phyloP scores from a whole-genome alignment of 2,113 vertebrate genomes.

The Amphilophus citrinellus region DNA sequence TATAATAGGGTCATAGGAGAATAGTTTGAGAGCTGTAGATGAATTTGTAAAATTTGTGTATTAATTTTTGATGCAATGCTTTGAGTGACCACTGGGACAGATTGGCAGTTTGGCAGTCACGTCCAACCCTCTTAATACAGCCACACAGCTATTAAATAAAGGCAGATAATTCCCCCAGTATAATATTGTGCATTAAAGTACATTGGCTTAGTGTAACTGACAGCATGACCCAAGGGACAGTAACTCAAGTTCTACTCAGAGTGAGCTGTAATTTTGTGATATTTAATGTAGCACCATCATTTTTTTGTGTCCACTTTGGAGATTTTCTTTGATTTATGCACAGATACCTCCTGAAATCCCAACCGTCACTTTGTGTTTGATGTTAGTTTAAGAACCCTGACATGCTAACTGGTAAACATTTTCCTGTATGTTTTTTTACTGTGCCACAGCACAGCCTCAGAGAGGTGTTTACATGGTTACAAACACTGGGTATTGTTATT shows the following conservation, averaged over 20 bases:
- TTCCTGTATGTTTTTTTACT: background rate
- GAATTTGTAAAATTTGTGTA: background rate
- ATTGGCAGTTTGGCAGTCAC: background rate
- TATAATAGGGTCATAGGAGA: background rate
- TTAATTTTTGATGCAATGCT: background rate
- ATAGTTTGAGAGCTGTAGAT: background rate
- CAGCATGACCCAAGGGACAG: background rate
- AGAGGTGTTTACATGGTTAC: background rate
- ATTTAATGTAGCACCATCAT: background rate
- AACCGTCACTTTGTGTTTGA: background rate
- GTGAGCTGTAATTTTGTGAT: background rate
- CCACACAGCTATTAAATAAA: background rate
- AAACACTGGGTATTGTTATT: background rate
- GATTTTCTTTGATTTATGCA: conserved; percentile 14
- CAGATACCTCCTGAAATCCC: background rate
- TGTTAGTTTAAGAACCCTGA: background rate
- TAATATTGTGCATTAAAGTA: background rate
- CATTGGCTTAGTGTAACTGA: background rate
- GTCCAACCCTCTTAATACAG: background rate
- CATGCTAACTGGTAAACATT: background rate
- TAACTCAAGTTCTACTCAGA: background rate
- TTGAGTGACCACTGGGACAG: background rate
- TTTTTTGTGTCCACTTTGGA: background rate
- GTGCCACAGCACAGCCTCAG: conserved; percentile 2
- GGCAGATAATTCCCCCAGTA: background rate